These are phyloP conservation scores for Sinocyclocheilus grahami DNA, from an alignment of 2,113 vertebrate species.

Conservation along the genomic window DNA sequence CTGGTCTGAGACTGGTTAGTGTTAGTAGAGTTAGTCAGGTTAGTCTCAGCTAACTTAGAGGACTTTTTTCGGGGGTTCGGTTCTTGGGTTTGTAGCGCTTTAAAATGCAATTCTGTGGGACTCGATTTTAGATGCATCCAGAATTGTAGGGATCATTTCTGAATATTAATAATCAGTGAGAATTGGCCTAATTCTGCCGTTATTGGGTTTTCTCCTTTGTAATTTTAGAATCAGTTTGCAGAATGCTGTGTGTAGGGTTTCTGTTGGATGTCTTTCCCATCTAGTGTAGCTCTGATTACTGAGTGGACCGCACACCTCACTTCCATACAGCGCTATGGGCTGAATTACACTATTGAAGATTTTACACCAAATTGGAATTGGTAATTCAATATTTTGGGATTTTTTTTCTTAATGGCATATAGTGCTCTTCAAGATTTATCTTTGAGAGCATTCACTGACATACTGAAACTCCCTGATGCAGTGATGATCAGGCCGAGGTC, in stretches of 20 bases:
- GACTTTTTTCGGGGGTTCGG: too few relatives aligned
- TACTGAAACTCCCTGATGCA: not conserved
- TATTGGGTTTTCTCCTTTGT: not conserved
- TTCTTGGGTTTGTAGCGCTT: not conserved
- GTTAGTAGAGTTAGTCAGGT: not conserved
- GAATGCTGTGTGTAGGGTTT: not conserved
- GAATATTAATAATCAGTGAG: not conserved
- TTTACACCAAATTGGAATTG: not conserved
- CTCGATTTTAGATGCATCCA: not conserved
- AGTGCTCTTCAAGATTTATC: not conserved
- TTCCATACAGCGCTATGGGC: too few relatives aligned
- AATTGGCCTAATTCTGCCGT: not conserved
- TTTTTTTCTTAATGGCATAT: not conserved
- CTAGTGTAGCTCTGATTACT: not conserved
- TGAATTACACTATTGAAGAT: too few relatives aligned
- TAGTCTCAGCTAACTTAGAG: not conserved
- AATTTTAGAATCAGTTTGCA: not conserved
- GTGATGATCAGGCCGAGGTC: not conserved
- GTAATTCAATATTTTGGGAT: not conserved
- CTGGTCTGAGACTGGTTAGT: not conserved
- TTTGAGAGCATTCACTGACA: too few relatives aligned
- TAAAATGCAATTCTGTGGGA: not conserved
- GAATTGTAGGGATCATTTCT: not conserved
- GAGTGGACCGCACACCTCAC: not conserved
- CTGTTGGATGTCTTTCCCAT: conserved; percentile 2